These are phyloP conservation scores for Elephantulus edwardii DNA, from an alignment of 2,113 vertebrate genomes.

Conservation along the genomic window DNA sequence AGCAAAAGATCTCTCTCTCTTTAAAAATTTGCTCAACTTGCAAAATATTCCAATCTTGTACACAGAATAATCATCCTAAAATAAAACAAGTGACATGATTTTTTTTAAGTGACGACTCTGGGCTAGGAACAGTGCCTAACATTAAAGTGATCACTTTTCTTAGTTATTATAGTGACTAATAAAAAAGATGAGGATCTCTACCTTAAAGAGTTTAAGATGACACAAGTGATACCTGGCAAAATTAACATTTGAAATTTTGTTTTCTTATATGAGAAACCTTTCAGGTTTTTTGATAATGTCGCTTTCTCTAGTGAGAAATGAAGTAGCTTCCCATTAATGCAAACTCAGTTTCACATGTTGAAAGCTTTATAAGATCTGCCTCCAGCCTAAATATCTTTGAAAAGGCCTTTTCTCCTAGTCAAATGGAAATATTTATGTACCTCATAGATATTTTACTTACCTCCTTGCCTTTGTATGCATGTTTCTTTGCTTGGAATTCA, in stretches of 20 bases:
- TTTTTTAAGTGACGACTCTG: not conserved
- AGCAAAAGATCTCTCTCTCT: not conserved
- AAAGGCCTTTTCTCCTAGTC: not conserved
- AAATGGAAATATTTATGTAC: not conserved
- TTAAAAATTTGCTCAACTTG: not conserved
- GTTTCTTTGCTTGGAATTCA: not conserved
- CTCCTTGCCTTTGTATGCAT: not conserved
- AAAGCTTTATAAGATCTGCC: not conserved
- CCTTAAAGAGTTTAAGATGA: not conserved
- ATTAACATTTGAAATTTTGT: not conserved
- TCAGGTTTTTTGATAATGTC: not conserved
- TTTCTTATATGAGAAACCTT: not conserved
- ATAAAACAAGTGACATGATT: not conserved
- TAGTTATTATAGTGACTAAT: not conserved
- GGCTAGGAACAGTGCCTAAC: not conserved
- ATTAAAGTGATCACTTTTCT: not conserved
- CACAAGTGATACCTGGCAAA: not conserved
- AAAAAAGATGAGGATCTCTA: not conserved
- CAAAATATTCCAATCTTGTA: not conserved
- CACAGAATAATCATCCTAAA: not conserved
- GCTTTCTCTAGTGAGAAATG: not conserved
- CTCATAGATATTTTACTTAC: not conserved
- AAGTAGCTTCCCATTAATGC: not conserved
- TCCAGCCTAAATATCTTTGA: not conserved
- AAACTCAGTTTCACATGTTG: not conserved